Evolutionary conservation across 2,113 vertebrate genomes (phyloP), one percentile per base, ranked within the genome.

Genomic region (Fregetta grallaria): DNA sequence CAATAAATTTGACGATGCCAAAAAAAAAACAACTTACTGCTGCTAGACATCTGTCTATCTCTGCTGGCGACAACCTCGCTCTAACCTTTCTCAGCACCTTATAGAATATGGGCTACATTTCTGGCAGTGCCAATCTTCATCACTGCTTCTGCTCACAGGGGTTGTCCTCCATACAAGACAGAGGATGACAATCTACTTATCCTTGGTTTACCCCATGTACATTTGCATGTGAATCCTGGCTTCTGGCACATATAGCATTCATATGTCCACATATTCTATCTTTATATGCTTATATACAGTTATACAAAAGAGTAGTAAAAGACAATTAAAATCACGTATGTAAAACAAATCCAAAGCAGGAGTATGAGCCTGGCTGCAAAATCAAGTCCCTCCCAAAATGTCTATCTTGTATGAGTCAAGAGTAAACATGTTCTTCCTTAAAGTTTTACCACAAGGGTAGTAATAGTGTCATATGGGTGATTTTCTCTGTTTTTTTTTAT

Each of bases 11-110:
- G 21, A 73, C 0, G 6, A 47, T 80, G 58, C 21, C 36, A 83
- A 85, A 92, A 38, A 38, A 73, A 10, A 0, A 2, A 1, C 55
- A 72, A 8, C 3, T 67, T 56, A 49, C 2, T 0, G 1, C 27
- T 89, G 44, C 45, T 65, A 30, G 38, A 45, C n/a, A 62, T 62
- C 29, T 66, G 47, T 47, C 56, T 86, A 19, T 27, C 36, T 85
- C 66, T 74, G 25, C 29, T 71, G 32, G 20, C 1, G 13, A 47
- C 15, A 59, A 29, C 12, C 11, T 67, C 7, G 0, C 7, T 50
- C 26, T 67, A 59, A 77, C 16, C 15, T 88, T 92, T 34, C 45
- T 82, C 40, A 83, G 13, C 13, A n/a, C 42, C 25, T 38, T 50
- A n/a, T 4, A 56, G 49, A 61, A 66, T 10, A 58, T 2, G 4